These are phyloP conservation scores for Lepidocolaptes lacrymiger DNA, from an alignment of 2,797 vertebrate species.

Conservation along the genomic window DNA sequence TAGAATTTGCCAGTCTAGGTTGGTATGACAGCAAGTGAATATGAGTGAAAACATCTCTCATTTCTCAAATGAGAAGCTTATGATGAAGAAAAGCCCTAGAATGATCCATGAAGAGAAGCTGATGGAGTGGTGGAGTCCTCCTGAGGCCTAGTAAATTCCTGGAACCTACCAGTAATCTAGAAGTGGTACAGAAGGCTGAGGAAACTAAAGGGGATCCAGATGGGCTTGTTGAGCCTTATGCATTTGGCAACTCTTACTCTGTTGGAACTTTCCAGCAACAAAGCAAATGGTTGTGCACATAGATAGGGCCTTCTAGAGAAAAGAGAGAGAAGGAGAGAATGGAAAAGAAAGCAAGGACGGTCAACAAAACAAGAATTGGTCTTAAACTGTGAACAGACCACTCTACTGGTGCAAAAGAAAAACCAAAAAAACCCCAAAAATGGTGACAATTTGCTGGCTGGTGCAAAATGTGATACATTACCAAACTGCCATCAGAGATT, in stretches of 20 bases:
- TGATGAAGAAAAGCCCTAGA: not conserved
- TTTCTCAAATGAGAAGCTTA: not conserved
- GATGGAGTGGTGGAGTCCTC: not conserved
- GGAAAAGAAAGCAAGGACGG: not conserved
- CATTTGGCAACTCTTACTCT: not conserved
- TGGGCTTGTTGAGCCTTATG: not conserved
- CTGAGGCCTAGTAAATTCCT: not conserved
- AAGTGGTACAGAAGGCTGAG: not conserved
- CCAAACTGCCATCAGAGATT: not conserved
- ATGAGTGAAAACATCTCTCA: not conserved
- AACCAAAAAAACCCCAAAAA: not conserved
- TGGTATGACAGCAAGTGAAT: not conserved
- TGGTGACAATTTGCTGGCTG: fast-evolving
- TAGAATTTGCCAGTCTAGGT: not conserved
- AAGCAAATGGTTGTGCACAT: not conserved
- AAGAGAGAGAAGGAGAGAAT: not conserved
- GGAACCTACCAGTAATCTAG: not conserved
- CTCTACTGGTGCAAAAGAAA: not conserved
- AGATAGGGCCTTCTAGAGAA: not conserved
- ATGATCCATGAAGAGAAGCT: not conserved
- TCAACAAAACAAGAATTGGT: not conserved
- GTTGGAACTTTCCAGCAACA: not conserved
- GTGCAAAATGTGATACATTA: not conserved
- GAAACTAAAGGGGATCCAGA: not conserved
- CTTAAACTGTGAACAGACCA: not conserved